Percentiles rank a stretch among this genome's conserved stretches.
Evolutionary conservation across 1,140 invertebrate species (phyloP).

Genomic region (Odontomachus brunneus): DNA sequence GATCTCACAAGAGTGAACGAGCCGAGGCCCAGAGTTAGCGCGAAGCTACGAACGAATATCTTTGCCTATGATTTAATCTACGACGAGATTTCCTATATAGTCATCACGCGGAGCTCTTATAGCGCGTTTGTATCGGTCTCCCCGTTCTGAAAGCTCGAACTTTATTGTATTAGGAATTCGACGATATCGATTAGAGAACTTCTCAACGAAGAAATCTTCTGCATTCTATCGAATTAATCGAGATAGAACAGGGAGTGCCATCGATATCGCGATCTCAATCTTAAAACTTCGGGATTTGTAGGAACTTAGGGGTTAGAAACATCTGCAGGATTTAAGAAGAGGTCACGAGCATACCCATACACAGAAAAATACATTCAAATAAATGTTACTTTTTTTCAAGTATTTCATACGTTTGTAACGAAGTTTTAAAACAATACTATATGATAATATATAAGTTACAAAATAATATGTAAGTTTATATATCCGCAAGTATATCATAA

Average conservation of each 20-base stretch:
- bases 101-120: slow-evolving; percentile 61
- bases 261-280: slow-evolving; percentile 3
- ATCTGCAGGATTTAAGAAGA: too few species aligned
- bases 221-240: neutral
- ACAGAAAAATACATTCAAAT: too few species aligned
- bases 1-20: slow-evolving; percentile 48
- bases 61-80: slow-evolving; percentile 40
- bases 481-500: too few species aligned
- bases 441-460: too few species aligned
- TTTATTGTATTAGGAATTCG: neutral
- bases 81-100: slow-evolving; percentile 44
- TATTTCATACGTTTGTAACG: too few species aligned
- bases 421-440: too few species aligned
- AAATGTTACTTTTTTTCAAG: too few species aligned
- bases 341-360: too few species aligned
- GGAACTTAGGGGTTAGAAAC: neutral
- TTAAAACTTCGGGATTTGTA: slow-evolving; percentile 3
- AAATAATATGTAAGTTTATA: too few species aligned
- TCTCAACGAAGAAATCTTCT: slow-evolving; percentile 6
- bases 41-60: slow-evolving; percentile 18
- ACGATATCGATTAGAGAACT: slow-evolving; percentile 1
- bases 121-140: slow-evolving; percentile 62
- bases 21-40: slow-evolving; percentile 40
- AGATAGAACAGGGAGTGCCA: neutral
- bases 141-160: neutral